A percentile compares a stretch with the other conserved stretches of the same genome.
These are phyloP conservation scores for Peromyscus attwateri DNA, from an alignment of 2,797 vertebrate genomes.

Conservation along the genomic window DNA sequence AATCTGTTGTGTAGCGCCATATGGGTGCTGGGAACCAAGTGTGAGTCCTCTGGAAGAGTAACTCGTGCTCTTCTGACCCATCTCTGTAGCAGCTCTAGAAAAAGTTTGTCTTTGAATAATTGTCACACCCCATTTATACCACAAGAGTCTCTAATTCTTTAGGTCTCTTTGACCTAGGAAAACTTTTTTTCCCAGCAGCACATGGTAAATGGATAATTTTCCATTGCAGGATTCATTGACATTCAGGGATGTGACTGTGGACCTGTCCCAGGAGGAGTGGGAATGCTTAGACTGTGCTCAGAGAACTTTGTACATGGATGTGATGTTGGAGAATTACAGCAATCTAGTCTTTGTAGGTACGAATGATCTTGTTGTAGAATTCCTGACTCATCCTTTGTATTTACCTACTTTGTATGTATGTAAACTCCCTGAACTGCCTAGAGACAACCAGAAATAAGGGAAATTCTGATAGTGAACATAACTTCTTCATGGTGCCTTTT, in stretches of 20 bases:
- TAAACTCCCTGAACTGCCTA: background rate
- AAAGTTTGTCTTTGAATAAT: background rate
- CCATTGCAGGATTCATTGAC: background rate
- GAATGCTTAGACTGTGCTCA: background rate
- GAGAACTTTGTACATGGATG: constrained; percentile 60
- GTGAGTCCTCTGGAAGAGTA: background rate
- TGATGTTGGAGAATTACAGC: constrained; percentile 62
- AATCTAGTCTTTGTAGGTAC: constrained; percentile 31
- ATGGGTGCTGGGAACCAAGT: background rate
- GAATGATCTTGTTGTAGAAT: background rate
- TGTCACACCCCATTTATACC: background rate
- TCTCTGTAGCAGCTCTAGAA: background rate
- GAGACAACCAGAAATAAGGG: background rate
- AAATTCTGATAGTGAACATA: background rate
- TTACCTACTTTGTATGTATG: background rate
- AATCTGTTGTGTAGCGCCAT: background rate
- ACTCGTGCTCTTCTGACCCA: background rate
- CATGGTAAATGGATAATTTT: background rate
- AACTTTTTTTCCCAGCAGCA: background rate
- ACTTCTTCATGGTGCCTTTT: background rate
- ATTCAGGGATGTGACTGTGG: constrained; percentile 67
- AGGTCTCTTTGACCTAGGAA: background rate
- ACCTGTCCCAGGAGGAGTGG: constrained; percentile 69
- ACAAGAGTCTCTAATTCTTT: background rate
- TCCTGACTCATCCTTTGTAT: background rate